A percentile compares a stretch with the other conserved stretches of the same genome.
These are phyloP conservation scores for Etheostoma perlongum DNA, from an alignment of 2,797 vertebrate species.

Conservation along the genomic window DNA sequence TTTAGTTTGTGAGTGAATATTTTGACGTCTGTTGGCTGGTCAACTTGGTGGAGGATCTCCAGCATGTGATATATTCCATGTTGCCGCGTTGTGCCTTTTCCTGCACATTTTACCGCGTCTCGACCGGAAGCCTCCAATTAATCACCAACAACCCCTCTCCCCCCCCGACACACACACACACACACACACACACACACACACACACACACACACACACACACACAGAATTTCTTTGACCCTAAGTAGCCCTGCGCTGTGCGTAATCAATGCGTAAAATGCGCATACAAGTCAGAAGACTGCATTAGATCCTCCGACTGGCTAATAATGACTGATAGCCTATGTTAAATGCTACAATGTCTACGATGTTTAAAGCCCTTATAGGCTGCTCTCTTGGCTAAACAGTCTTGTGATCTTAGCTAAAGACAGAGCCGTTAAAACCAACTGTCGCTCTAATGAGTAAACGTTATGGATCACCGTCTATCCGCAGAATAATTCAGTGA, in stretches of 20 bases:
- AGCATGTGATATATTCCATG: conserved; percentile 9
- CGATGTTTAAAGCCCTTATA: neutral
- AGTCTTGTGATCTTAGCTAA: neutral
- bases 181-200: no score
- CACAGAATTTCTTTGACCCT: neutral
- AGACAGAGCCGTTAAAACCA: neutral
- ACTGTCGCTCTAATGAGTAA: neutral
- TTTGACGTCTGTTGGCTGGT: neutral
- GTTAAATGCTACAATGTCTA: neutral
- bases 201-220: conserved; percentile 2
- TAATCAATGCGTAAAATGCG: conserved; percentile 44
- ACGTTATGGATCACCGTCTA: conserved; percentile 1
- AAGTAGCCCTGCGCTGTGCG: conserved; percentile 16
- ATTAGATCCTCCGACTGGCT: neutral
- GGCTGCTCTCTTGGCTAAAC: neutral
- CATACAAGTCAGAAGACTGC: neutral
- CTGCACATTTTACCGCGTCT: conserved; percentile 57
- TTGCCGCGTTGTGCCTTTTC: conserved; percentile 12
- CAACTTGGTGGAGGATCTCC: conserved; percentile 10
- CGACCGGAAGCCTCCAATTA: conserved; percentile 64
- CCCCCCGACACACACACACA: conserved; percentile 2
- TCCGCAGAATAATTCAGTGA: conserved; percentile 15
- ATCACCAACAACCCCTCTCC: no score
- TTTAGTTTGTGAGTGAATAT: neutral
- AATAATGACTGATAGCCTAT: neutral